A percentile compares a stretch with the other conserved stretches of the same genome.
phyloP scores from a whole-genome alignment of 2,888 invertebrate genomes.

The Drosophila imparisetae region DNA sequence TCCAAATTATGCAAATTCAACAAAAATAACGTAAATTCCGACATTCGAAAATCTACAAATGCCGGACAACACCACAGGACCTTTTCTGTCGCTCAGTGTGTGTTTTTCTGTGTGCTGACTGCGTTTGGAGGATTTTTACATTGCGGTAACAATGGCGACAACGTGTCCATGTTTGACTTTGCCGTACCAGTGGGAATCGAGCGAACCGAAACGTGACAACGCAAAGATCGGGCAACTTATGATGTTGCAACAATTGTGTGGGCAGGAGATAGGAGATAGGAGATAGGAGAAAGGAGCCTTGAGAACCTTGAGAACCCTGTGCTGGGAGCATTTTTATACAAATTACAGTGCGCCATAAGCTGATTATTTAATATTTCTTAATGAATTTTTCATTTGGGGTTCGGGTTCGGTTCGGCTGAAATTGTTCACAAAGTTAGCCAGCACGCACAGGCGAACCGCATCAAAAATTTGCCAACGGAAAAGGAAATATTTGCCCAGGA shows the following conservation, averaged over 20 bases:
- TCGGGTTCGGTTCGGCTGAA: not conserved
- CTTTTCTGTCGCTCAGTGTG: slow-evolving; percentile 2
- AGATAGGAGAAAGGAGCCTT: not conserved
- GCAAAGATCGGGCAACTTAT: slow-evolving; percentile 68
- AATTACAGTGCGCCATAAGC: slow-evolving; percentile 54
- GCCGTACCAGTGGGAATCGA: slow-evolving; percentile 23
- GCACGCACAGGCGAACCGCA: slow-evolving; percentile 28
- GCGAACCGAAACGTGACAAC: slow-evolving; percentile 64
- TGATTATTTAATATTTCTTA: slow-evolving; percentile 77
- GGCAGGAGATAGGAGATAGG: not conserved
- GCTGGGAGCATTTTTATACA: slow-evolving; percentile 13
- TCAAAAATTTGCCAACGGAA: slow-evolving; percentile 25
- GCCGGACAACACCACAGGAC: slow-evolving; percentile 32
- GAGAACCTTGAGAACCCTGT: slow-evolving; percentile 4
- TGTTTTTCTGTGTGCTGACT: slow-evolving; percentile 22
- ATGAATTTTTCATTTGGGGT: slow-evolving; percentile 61
- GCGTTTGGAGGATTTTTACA: slow-evolving; percentile 37
- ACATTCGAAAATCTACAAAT: slow-evolving; percentile 65
- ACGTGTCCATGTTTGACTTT: slow-evolving; percentile 72
- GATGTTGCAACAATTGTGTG: slow-evolving; percentile 31
- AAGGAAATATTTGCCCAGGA: slow-evolving; percentile 53
- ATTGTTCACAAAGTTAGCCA: slow-evolving; percentile 11
- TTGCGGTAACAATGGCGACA: slow-evolving; percentile 53
- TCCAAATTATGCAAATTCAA: slow-evolving; percentile 75
- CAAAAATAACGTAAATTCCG: slow-evolving; percentile 72